Base-by-base conservation (phyloP, 2,797 vertebrate species). In the Adrianichthys oophorus region DNA sequence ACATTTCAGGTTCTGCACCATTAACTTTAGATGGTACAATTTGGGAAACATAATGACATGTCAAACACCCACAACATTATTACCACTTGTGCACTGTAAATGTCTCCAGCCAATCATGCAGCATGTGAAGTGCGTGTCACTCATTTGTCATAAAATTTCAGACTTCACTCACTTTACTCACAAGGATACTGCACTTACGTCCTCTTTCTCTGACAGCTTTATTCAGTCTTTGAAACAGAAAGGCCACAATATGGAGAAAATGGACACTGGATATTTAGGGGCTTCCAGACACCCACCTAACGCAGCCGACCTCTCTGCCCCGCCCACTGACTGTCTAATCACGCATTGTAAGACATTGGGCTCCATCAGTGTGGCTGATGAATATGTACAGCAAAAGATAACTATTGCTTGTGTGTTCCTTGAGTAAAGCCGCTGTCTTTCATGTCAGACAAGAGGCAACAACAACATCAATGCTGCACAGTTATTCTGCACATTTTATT, bases 81-180 rank as follows among this genome's bases (percentile, higher is more conserved):
- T 64, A 53, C 23, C 41, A 54, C 49, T 52, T 46, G 21, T 57
- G 37, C 69, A 37, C 62, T 70, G 74, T 64, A 58, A 70, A 71
- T 63, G 69, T 70, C 78, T 63, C 59, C 41, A 18, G 42, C 44
- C 56, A 4, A 15, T 53, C 56, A 43, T 67, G 78, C 70, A 81
- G 78, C 59, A 65, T 78, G 59, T 55, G 78, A 76, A 71, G 72
- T 56, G 65, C 49, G 54, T 69, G 78, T 81, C 79, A 83, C 66
- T 84, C 79, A 83, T 48, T 68, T 67, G 72, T 81, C 79, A 40
- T 10, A 56, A 52, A 49, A 56, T 70, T 78, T 81, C 63, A 81
- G 57, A 72, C 53, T 74, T 67, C 62, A 65, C 76, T 77, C 71
- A 58, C 15, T 23, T 77, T 56, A 8, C 46, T 47, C 45, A 52